These are phyloP conservation scores for Ceyx cyanopectus DNA, from an alignment of 2,113 vertebrate species.

Conservation along the genomic window DNA sequence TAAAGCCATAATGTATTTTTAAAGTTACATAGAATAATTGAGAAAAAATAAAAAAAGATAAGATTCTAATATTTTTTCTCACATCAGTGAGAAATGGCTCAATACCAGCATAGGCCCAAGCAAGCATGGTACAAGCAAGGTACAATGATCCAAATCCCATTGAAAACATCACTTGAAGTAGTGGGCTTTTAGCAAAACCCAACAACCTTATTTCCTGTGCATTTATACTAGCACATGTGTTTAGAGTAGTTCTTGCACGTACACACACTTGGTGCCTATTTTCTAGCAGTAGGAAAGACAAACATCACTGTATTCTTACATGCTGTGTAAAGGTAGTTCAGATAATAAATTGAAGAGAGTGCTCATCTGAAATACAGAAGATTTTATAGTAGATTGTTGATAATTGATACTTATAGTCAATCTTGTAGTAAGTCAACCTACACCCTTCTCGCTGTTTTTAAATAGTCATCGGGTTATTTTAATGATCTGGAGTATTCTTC, in stretches of 20 bases:
- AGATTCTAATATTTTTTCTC: background rate
- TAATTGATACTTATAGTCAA: background rate
- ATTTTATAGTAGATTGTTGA: background rate
- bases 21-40: background rate
- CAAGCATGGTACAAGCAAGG: background rate
- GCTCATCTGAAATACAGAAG: background rate
- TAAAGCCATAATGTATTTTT: background rate
- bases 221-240: background rate
- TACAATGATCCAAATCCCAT: background rate
- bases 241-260: background rate
- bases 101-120: background rate
- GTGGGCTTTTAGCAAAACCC: background rate
- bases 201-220: background rate
- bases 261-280: background rate
- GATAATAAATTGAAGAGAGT: rapidly evolving
- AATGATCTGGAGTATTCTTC: background rate
- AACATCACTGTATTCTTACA: background rate
- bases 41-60: background rate
- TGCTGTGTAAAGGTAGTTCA: background rate
- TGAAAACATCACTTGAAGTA: background rate
- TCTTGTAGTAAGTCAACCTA: background rate
- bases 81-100: background rate
- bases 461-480: background rate
- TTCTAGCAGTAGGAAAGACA: background rate
- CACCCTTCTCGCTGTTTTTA: background rate